A percentile compares a stretch with the other conserved stretches of the same genome.
Conservation (phyloP, 2,113 vertebrate species). For the Serinus canaria region DNA sequence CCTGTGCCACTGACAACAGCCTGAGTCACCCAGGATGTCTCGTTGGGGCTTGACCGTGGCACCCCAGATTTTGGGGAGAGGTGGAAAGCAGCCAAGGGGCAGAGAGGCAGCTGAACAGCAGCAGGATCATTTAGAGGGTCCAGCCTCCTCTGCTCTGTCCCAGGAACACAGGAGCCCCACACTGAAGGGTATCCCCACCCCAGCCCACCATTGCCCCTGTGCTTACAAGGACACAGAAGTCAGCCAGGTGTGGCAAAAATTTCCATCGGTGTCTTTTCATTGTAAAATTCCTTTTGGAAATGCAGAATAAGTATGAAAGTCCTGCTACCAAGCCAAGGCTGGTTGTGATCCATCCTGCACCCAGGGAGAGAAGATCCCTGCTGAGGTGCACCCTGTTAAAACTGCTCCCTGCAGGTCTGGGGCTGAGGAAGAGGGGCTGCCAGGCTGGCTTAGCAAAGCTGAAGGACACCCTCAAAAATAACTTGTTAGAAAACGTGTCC, state of each 20-base stretch:
- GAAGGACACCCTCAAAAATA: neutral
- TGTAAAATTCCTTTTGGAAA: neutral
- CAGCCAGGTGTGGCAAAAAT: neutral
- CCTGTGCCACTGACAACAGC: neutral
- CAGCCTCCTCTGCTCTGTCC: neutral
- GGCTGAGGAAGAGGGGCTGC: neutral
- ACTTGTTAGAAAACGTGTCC: neutral
- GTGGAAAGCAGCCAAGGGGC: neutral
- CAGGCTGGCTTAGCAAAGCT: neutral
- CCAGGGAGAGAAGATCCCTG: neutral
- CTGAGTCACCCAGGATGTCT: neutral
- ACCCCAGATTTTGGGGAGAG: neutral
- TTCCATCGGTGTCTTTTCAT: accelerated
- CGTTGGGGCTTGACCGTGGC: neutral
- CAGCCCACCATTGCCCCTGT: neutral
- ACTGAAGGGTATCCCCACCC: neutral
- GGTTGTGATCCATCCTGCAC: too few relatives aligned
- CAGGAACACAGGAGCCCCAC: neutral
- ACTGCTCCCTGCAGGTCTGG: neutral
- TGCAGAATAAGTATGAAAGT: neutral
- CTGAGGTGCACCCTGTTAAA: accelerated
- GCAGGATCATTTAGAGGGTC: neutral
- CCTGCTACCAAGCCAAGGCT: neutral
- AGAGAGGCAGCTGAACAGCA: neutral
- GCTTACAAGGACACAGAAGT: neutral